Base-by-base conservation (phyloP, 2,797 vertebrate species). In the Lates japonicus region DNA sequence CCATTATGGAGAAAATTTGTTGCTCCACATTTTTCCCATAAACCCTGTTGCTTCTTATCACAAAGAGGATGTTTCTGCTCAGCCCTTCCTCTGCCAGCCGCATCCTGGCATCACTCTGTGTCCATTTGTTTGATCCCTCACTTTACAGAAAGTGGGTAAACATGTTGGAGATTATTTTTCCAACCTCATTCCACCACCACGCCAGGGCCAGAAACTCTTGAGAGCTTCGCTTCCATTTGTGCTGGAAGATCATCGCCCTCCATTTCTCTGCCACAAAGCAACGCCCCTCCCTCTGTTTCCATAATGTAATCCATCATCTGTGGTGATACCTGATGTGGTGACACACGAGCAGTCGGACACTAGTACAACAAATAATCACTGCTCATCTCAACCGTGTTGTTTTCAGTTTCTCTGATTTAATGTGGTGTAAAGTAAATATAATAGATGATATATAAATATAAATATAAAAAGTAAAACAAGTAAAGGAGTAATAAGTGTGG, bases 101-200 rank as follows among this genome's bases (percentile, higher is more conserved):
- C 74, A 46, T 72, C 52, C 79, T 74, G 52, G 25, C 76, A 57
- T 76, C 67, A 5, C 66, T 65, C 58, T 33, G 14, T 20, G 70
- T 71, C 72, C 83, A 68, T 80, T 82, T 85, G 70, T 81, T 65
- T 76, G 49, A 70, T 86, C 84, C 81, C 70, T 72, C 58, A 63
- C 74, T 83, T 81, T 37, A 66, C 73, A 72, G 63, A 88, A 29
- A 67, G 78, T 62, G 62, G 62, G 58, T 74, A 88, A 86, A 86
- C 68, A 82, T 35, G 48, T 69, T 48, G 82, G 78, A 81, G 66
- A 85, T 77, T 0, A 60, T 85, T 85, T 89, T 89, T 85, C 77
- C 75, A 73, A 29, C 39, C 3, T 4, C 1, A 22, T 13, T 68
- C 62, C 52, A 74, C 79, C 80, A 71, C 78, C 67, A 29, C 81